phyloP scores from a whole-genome alignment of 2,888 invertebrate species.

The Ommatoiulus sabulosus region DNA sequence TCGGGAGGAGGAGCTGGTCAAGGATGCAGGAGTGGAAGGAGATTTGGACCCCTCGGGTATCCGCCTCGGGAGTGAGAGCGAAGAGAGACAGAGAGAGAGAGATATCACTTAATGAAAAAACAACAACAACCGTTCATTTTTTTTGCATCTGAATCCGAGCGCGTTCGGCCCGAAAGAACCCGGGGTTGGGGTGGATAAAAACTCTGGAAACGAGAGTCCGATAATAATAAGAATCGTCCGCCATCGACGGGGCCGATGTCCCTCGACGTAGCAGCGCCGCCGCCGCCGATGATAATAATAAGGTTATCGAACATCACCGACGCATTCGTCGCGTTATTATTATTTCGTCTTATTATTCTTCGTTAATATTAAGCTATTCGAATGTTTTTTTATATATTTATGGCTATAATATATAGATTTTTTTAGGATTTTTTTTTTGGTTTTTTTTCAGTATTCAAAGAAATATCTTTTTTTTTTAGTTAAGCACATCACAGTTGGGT shows the following conservation, averaged over 20 bases:
- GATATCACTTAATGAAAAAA: background rate
- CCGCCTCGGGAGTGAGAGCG: background rate
- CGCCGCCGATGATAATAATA: too few species aligned
- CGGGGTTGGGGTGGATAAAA: background rate
- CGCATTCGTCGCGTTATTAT: background rate
- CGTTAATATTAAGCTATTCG: background rate
- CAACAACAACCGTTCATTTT: background rate
- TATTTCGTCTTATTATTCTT: background rate
- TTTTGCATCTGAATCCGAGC: background rate
- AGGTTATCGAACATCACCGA: background rate
- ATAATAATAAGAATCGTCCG: too few species aligned
- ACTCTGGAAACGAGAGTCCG: background rate
- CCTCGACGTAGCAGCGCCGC: background rate
- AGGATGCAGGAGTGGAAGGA: background rate
- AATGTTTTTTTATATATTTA: background rate
- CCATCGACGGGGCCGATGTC: background rate
- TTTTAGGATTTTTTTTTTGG: background rate
- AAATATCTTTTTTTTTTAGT: conserved; percentile 29
- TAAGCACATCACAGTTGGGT: conserved; percentile 52
- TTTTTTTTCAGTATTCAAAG: background rate
- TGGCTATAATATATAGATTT: conserved; percentile 42
- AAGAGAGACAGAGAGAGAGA: background rate
- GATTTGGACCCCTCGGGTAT: background rate
- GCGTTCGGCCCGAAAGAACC: background rate
- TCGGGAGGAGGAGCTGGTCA: background rate